Base-by-base conservation (phyloP, 2,888 invertebrate genomes). In the Pristionchus entomophagus region DNA sequence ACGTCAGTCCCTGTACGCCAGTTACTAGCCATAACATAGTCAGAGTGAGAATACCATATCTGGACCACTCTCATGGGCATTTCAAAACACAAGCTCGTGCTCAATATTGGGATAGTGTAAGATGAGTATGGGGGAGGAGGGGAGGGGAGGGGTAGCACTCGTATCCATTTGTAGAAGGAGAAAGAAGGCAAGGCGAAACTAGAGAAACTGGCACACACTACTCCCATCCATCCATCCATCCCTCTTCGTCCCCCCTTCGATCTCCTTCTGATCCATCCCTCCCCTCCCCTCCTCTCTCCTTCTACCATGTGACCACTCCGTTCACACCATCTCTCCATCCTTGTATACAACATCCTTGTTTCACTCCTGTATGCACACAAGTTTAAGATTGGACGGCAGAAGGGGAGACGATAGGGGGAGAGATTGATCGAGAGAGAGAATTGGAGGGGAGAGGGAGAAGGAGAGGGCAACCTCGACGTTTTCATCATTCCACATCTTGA, bases 181-280 rank as follows among this genome's bases (percentile, higher is more conserved):
- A 69, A 69, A 38, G 73, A 73, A 73, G 73, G 51, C 51, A 45
- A 26, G 41, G 73, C 73, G 41, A 73, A 73, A 73, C 73, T 73
- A 73, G 73, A 73, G 73, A 73, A 73, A 73, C n/a, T 73, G 73
- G 45, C 73, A 73, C 73, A 73, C 41, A 65, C n/a, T 73, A 73
- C 73, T 41, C 45, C 73, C 41, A n/a, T 26, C 26, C 41, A 41
- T 0, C 26, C 32, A 35, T 65, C 35, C 62, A 51, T 12, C 59
- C 59, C 4, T 56, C 32, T 29, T 14, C 65, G 35, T 35, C 41
- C 73, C 41, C 41, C 14, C 38, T 41, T 41, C 14, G 73, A 73
- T 73, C 26, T 26, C 73, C n/a, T 45, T 73, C 73, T 41, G 73
- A 41, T 73, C 38, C 65, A n/a, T n/a, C n/a, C n/a, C n/a, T n/a